These are phyloP conservation scores for Heliconius charithonia DNA, from an alignment of 2,888 invertebrate species.

Conservation along the genomic window DNA sequence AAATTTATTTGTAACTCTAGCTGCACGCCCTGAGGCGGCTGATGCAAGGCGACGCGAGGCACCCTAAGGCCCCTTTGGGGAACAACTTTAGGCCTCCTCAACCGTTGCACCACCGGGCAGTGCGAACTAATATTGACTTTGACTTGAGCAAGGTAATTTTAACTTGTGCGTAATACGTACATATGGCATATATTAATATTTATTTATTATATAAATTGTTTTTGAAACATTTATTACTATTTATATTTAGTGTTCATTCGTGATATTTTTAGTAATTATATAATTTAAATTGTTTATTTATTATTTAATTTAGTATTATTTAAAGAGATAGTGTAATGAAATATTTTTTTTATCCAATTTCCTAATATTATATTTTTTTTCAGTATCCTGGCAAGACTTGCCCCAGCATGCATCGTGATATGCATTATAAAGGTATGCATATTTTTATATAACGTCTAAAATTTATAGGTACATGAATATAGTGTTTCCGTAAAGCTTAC, in stretches of 20 bases:
- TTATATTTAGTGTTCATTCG: too few species aligned
- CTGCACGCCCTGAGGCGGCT: conserved; percentile 91
- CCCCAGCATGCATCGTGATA: conserved; percentile 95
- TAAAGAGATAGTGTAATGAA: background rate
- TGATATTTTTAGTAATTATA: too few species aligned
- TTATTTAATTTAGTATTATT: too few species aligned
- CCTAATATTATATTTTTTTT: conserved; percentile 52
- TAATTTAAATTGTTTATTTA: too few species aligned
- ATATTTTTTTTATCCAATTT: background rate
- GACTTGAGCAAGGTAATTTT: conserved; percentile 88
- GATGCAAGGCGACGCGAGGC: conserved; percentile 94
- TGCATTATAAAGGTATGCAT: conserved; percentile 92
- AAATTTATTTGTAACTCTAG: conserved; percentile 77
- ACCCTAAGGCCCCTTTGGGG: conserved; percentile 95
- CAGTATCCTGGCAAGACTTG: conserved; percentile 92
- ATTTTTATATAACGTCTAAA: background rate
- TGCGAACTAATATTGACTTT: conserved; percentile 98
- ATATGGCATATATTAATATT: background rate
- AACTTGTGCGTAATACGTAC: conserved; percentile 13
- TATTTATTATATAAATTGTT: background rate
- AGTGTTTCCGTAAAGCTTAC: background rate
- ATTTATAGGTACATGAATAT: background rate
- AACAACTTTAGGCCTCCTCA: conserved; percentile 98
- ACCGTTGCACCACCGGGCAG: conserved; percentile 95
- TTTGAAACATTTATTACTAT: background rate